Percentiles rank a stretch among this genome's conserved stretches.
These are phyloP conservation scores for Tachina lurida DNA, from an alignment of 2,888 invertebrate species.

Conservation along the genomic window DNA sequence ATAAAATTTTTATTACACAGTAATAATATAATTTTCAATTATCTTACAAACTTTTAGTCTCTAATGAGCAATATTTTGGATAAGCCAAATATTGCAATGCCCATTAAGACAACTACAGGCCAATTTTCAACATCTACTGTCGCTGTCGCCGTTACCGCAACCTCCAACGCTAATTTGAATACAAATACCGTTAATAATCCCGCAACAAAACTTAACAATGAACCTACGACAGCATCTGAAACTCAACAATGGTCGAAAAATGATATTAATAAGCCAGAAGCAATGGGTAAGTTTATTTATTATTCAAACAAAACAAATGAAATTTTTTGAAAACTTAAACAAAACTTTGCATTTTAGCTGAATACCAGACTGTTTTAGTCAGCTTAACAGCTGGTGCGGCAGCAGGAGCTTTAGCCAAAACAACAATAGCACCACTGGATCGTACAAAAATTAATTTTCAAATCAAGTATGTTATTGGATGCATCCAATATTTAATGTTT, in stretches of 20 bases:
- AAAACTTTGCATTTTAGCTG: conserved; percentile 35
- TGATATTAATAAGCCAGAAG: conserved; percentile 32
- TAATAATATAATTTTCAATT: not conserved
- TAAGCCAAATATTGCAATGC: conserved; percentile 81
- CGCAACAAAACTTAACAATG: conserved; percentile 34
- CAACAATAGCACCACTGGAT: conserved; percentile 97
- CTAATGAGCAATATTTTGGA: conserved; percentile 82
- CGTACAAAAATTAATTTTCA: conserved; percentile 99
- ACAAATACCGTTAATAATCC: conserved; percentile 53
- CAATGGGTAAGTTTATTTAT: conserved; percentile 35
- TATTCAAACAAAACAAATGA: not conserved
- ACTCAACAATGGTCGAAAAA: conserved; percentile 27
- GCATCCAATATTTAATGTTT: not conserved
- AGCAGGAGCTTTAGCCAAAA: conserved; percentile 98
- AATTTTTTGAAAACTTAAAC: not conserved
- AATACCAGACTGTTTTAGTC: conserved; percentile 85
- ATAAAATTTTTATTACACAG: not conserved
- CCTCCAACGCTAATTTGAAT: conserved; percentile 54
- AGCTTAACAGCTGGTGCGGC: conserved; percentile 95
- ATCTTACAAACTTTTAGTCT: conserved; percentile 74
- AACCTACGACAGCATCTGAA: conserved; percentile 46
- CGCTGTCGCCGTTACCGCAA: conserved; percentile 59
- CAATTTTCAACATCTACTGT: conserved; percentile 75
- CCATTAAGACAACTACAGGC: conserved; percentile 79
- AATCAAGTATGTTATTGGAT: conserved; percentile 85